phyloP scores from a whole-genome alignment of 2,888 invertebrate genomes.

The Fabriciana adippe region DNA sequence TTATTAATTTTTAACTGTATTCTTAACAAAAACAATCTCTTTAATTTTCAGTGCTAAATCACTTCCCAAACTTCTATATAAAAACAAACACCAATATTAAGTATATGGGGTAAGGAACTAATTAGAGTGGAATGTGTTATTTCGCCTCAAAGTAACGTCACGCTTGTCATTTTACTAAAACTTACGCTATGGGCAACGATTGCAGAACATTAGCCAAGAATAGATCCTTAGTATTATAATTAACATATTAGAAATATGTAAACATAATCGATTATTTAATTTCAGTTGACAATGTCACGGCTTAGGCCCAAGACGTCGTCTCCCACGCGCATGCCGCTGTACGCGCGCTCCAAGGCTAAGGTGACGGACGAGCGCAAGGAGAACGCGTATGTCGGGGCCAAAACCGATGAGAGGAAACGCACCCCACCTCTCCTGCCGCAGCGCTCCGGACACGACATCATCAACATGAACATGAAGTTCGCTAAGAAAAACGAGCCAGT shows the following conservation, averaged over 20 bases:
- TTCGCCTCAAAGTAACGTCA: slow-evolving; percentile 57
- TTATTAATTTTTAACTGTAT: slow-evolving; percentile 37
- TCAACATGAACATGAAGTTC: slow-evolving; percentile 18
- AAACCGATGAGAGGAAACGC: slow-evolving; percentile 60
- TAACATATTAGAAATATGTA: too few species aligned
- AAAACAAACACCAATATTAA: slow-evolving; percentile 57
- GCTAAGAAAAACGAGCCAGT: slow-evolving; percentile 51
- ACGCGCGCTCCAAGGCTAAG: slow-evolving; percentile 67
- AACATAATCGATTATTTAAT: slow-evolving; percentile 31
- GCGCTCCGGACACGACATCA: slow-evolving; percentile 50
- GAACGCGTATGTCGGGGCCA: slow-evolving; percentile 70
- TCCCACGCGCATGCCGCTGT: slow-evolving; percentile 63
- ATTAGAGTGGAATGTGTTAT: slow-evolving; percentile 60
- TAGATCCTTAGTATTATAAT: too few species aligned
- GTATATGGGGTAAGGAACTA: slow-evolving; percentile 64
- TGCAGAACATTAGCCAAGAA: too few species aligned
- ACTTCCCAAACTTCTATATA: slow-evolving; percentile 55
- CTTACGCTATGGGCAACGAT: slow-evolving; percentile 17
- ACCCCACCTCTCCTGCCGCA: slow-evolving; percentile 51
- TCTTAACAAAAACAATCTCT: slow-evolving; percentile 44
- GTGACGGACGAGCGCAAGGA: slow-evolving; percentile 74
- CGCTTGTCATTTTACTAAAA: slow-evolving; percentile 49
- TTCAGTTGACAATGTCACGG: slow-evolving; percentile 72
- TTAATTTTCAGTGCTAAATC: slow-evolving; percentile 75
- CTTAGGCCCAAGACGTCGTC: slow-evolving; percentile 68